These are phyloP conservation scores for Notolepis coatsorum DNA, from an alignment of 2,797 vertebrate species.

Conservation along the genomic window DNA sequence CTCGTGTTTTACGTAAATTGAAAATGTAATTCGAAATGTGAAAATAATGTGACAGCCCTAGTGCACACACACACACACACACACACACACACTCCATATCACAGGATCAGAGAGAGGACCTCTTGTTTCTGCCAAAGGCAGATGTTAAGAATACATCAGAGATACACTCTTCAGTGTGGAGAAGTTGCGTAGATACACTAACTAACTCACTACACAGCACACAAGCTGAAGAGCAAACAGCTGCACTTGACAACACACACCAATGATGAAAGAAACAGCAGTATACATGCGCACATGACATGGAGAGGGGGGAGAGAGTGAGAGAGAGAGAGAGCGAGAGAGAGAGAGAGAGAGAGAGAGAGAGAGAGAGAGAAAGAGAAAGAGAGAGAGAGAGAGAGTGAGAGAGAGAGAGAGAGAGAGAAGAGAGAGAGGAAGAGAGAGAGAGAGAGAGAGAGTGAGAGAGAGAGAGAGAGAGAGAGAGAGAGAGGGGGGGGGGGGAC, in stretches of 20 bases:
- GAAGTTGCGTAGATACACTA: constrained; percentile 64
- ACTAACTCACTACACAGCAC: constrained; percentile 65
- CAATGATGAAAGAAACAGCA: constrained; percentile 68
- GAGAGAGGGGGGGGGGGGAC: constrained; percentile 3
- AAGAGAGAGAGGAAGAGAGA: constrained; percentile 5
- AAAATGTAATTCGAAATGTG: too few relatives aligned
- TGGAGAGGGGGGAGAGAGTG: constrained; percentile 46
- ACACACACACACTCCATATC: constrained; percentile 53
- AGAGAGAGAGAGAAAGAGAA: too few relatives aligned
- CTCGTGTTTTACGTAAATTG: too few relatives aligned
- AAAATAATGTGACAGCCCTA: too few relatives aligned
- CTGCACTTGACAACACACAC: constrained; percentile 76
- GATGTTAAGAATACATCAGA: constrained; percentile 82
- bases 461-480: constrained; percentile 19
- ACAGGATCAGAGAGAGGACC: constrained; percentile 69
- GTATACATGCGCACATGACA: constrained; percentile 68
- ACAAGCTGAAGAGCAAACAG: constrained; percentile 75
- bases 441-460: constrained; percentile 23
- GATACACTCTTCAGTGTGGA: constrained; percentile 58
- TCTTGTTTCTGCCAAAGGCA: constrained; percentile 81
- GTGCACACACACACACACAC: not conserved
- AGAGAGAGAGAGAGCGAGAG: constrained; percentile 6
- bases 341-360: too few relatives aligned
- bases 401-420: too few relatives aligned
- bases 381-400: too few relatives aligned